Evolutionary conservation across 2,888 invertebrate species (phyloP), one percentile per base, ranked within the genome.

Genomic region (Lasioglossum figueresi): DNA sequence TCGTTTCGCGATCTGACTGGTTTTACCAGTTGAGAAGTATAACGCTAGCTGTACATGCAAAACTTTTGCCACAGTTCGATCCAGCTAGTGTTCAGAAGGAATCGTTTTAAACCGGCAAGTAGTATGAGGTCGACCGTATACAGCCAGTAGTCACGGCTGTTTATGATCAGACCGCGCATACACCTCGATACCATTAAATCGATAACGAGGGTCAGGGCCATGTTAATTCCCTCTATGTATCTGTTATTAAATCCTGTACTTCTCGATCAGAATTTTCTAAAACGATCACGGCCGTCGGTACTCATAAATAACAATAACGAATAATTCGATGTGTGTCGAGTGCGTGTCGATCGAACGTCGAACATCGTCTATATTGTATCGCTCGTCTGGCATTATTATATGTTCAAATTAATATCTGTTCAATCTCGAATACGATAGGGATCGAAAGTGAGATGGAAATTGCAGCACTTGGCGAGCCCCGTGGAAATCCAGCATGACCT

Each of bases 131-230:
- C 72, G 75, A 56, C 23, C 48, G 45, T 72, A 70, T 74, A 68
- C 31, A n/a, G 73, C 59, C 63, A 79, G 52, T 79, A 59, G 82
- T 77, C 68, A 68, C 48, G 74, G 56, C 40, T 74, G 66, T 80
- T 82, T 82, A 86, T 75, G 63, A 75, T 82, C 86, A 40, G 70
- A 70, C 82, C 31, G 72, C 79, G 56, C 19, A 34, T 74, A 79
- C 34, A 66, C 71, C 70, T 76, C n/a, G 75, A 78, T 70, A 68
- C 23, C 59, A 75, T 74, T 63, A 40, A 77, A 84, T 86, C 86
- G 80, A 85, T 79, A 84, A 73, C 40, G 45, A 70, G 75, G 66
- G 70, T 74, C 70, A 75, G 48, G 77, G 45, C 52, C 56, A n/a
- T 71, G 77, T 84, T 71, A 75, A 77, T 71, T 78, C 56, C 75